Percentiles rank a stretch among this genome's conserved stretches.
These are phyloP conservation scores for Lycophotia porphyrea DNA, from an alignment of 2,888 invertebrate genomes.

Conservation along the genomic window DNA sequence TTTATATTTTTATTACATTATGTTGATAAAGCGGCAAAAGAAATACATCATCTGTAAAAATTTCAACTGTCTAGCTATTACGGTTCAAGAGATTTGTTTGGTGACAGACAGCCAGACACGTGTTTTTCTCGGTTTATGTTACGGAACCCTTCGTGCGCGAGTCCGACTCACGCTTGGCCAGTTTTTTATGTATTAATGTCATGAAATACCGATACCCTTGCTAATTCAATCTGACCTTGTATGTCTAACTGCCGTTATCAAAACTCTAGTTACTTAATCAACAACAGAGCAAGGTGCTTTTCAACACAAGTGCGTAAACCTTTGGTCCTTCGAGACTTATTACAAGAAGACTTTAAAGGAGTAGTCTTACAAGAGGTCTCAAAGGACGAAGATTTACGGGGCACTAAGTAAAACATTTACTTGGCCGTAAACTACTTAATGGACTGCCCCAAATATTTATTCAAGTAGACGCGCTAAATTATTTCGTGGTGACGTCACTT, in stretches of 20 bases:
- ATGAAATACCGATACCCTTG: neutral
- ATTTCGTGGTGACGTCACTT: constrained; percentile 19
- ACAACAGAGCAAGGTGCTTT: neutral
- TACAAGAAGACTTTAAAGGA: neutral
- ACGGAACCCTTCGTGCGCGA: too few relatives aligned
- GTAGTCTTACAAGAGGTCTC: neutral
- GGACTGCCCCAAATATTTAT: constrained; percentile 1
- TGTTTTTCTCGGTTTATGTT: too few relatives aligned
- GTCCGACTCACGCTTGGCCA: too few relatives aligned
- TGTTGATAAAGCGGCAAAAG: too few relatives aligned
- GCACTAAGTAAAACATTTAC: constrained; percentile 1
- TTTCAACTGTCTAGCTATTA: too few relatives aligned
- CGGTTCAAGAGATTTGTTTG: too few relatives aligned
- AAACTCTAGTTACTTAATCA: neutral
- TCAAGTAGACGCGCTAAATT: constrained; percentile 1
- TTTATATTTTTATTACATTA: too few relatives aligned
- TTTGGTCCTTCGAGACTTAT: neutral
- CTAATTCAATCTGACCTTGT: neutral
- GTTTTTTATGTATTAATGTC: neutral
- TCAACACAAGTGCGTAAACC: neutral
- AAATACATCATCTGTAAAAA: too few relatives aligned
- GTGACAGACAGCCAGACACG: too few relatives aligned
- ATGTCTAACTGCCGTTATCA: constrained; percentile 10
- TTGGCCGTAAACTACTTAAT: constrained; percentile 1
- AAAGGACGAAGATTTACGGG: neutral